These are phyloP conservation scores for Phlogophora meticulosa DNA, from an alignment of 2,888 invertebrate genomes.

Conservation along the genomic window DNA sequence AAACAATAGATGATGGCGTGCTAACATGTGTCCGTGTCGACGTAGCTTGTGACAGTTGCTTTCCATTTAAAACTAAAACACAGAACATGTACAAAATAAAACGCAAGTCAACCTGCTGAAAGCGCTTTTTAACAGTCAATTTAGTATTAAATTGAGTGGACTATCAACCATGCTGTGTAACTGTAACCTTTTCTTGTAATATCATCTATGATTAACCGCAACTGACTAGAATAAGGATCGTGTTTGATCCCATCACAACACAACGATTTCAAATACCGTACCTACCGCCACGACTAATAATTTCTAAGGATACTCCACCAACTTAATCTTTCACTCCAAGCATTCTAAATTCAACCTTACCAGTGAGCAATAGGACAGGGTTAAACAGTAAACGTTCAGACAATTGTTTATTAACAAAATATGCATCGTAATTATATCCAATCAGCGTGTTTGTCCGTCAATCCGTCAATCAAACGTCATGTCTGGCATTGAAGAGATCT, in stretches of 20 bases:
- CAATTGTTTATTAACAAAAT: constrained; percentile 81
- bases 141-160: constrained; percentile 9
- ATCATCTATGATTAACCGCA: constrained; percentile 41
- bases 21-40: background rate
- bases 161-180: constrained; percentile 5
- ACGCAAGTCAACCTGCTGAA: constrained; percentile 7
- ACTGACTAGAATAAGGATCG: constrained; percentile 46
- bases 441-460: constrained; percentile 86
- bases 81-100: background rate
- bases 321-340: background rate
- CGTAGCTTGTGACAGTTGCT: background rate
- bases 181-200: constrained; percentile 24
- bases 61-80: background rate
- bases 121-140: constrained; percentile 14
- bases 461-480: constrained; percentile 82
- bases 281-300: constrained; percentile 58
- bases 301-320: constrained; percentile 53
- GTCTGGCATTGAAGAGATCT: constrained; percentile 77
- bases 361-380: background rate
- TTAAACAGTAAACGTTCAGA: constrained; percentile 48
- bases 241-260: constrained; percentile 61
- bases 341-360: constrained; percentile 50
- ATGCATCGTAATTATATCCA: constrained; percentile 89
- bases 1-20: constrained; percentile 6
- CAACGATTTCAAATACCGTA: constrained; percentile 57